Conservation (phyloP, 2,888 invertebrate genomes). For the Diaprepes abbreviatus region DNA sequence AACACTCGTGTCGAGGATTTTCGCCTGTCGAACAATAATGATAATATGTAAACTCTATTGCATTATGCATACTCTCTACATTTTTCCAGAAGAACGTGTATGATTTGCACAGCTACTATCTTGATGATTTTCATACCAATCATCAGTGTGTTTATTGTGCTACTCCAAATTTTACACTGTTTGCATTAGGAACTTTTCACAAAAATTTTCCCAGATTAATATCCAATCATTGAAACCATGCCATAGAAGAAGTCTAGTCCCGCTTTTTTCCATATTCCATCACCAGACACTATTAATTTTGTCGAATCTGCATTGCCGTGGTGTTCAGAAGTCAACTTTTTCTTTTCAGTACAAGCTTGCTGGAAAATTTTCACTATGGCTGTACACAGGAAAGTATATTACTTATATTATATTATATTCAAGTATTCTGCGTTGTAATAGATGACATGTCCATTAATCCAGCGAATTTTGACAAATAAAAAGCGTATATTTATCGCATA, state of each 20-base stretch:
- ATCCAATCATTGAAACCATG: slow-evolving; percentile 53
- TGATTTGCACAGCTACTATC: no score
- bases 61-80: no score
- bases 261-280: slow-evolving; percentile 53
- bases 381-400: background rate
- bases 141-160: background rate
- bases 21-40: no score
- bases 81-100: no score
- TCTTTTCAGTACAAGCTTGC: background rate
- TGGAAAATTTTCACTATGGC: background rate
- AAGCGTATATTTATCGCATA: background rate
- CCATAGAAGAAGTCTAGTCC: slow-evolving; percentile 53
- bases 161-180: slow-evolving; percentile 9
- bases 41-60: no score
- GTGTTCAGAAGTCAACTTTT: background rate
- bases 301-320: background rate
- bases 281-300: slow-evolving; percentile 51
- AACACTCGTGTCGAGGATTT: no score
- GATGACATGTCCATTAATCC: background rate
- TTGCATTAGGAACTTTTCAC: slow-evolving; percentile 47
- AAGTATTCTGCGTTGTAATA: background rate
- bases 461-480: background rate
- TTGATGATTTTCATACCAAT: no score
- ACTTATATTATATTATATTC: background rate
- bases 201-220: slow-evolving; percentile 51